Evolutionary conservation across 2,888 invertebrate genomes (phyloP).

Genomic region (Neoitamus cyanurus): DNA sequence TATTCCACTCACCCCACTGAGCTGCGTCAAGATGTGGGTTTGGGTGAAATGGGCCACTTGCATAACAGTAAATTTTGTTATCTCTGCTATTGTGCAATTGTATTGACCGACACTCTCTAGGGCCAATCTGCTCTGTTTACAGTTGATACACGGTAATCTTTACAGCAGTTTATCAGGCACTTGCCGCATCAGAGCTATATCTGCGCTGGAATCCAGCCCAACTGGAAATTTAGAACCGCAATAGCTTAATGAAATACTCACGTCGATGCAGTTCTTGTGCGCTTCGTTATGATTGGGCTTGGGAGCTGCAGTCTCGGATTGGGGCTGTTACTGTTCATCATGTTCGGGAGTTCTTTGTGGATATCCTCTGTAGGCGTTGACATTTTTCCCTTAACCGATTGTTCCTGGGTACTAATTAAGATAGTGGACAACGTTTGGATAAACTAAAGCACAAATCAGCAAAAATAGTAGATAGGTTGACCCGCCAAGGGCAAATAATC

Average conservation of each 20-base stretch:
- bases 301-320: constrained; percentile 71
- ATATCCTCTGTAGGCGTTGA: background rate
- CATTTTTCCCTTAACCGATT: background rate
- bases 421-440: background rate
- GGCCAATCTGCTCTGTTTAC: background rate
- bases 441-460: background rate
- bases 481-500: constrained; percentile 32
- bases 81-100: background rate
- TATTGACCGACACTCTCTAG: background rate
- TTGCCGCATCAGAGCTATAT: background rate
- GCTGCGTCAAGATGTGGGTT: background rate
- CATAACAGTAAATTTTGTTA: background rate
- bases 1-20: background rate
- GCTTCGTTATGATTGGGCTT: constrained; percentile 82
- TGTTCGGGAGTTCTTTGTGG: background rate
- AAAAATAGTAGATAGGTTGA: background rate
- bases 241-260: constrained; percentile 67
- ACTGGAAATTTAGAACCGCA: background rate
- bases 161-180: background rate
- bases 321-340: constrained; percentile 1
- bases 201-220: background rate
- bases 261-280: constrained; percentile 85
- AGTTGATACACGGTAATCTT: background rate
- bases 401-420: background rate
- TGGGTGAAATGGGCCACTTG: background rate